phyloP scores from a whole-genome alignment of 2,888 invertebrate genomes.

The Andrena trimmerana region DNA sequence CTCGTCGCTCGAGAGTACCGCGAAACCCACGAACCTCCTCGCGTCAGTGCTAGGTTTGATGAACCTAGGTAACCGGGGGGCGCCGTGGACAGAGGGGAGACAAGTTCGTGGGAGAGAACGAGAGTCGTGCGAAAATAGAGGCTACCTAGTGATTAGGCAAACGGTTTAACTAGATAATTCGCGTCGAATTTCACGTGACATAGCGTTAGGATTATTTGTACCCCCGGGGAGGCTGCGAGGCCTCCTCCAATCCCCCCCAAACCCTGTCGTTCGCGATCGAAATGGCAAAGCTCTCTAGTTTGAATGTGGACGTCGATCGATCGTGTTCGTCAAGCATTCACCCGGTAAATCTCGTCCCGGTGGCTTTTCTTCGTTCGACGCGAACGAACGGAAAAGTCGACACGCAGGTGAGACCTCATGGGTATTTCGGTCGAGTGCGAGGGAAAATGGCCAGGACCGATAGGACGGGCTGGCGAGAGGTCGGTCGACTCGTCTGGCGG shows the following conservation, averaged over 20 bases:
- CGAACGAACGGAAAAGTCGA: slow-evolving; percentile 63
- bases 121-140: slow-evolving; percentile 76
- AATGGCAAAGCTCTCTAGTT: slow-evolving; percentile 5
- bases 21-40: not conserved
- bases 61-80: slow-evolving; percentile 36
- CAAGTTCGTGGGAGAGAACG: slow-evolving; percentile 15
- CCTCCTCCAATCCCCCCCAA: not conserved
- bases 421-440: not conserved
- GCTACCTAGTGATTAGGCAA: slow-evolving; percentile 80
- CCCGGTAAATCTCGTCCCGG: not conserved
- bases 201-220: slow-evolving; percentile 70
- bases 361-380: slow-evolving; percentile 67
- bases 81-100: slow-evolving; percentile 2
- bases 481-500: slow-evolving; percentile 33
- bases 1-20: not conserved
- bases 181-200: slow-evolving; percentile 64
- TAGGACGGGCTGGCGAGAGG: not conserved
- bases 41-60: slow-evolving; percentile 38
- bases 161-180: slow-evolving; percentile 66
- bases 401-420: not conserved
- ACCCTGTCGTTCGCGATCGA: slow-evolving; percentile 16
- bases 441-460: not conserved
- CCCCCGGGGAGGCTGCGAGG: slow-evolving; percentile 33
- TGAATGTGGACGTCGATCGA: slow-evolving; percentile 34
- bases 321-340: not conserved